Evolutionary conservation across 2,797 vertebrate species (phyloP), one percentile per base, ranked within the genome.

Genomic region (Sebastes iracundus): DNA sequence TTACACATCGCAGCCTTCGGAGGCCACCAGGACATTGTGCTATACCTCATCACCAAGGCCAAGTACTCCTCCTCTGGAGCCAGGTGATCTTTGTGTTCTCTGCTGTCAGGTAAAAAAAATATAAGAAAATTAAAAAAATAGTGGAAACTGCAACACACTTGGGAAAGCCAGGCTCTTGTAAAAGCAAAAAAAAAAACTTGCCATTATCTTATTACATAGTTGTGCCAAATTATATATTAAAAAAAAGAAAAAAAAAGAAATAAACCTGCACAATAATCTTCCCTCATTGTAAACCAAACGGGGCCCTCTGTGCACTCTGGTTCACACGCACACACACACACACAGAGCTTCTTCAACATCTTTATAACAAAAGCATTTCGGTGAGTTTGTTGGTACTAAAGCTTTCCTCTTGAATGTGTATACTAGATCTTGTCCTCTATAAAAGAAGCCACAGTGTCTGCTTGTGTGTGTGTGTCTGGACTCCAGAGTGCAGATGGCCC

Each of bases 1-100:
- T 95, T 99, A 94, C 98, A 99, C 95, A 99, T 99, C 93, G 98
- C 98, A 71, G 98, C 98, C 75, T 99, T 99, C 90, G 98, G 98
- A 74, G 98, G 98, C 90, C 98, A 98, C 95, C 98, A 99, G 92
- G 98, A 99, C 97, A 99, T 99, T 96, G 98, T 98, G 87, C 95
- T 99, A 94, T 99, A 99, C 96, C 97, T 99, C 95, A 97, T 99
- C 96, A 98, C 98, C 94, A 99, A 98, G 97, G 98, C 98, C 95
- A 98, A 99, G 97, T 99, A 98, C 96, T 97, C 98, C 20, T 96
- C 96, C 20, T 96, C 96, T 84, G 96, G 97, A 25, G 95, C 97
- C 82, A 96, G 97, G 96, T 97, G 96, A 97, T 96, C 85, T 46
- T 85, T 89, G 88, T 85, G 90, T 88, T 88, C 85, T 91, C 88